Conservation (phyloP, 2,113 vertebrate species). For the Mirza zaza region DNA sequence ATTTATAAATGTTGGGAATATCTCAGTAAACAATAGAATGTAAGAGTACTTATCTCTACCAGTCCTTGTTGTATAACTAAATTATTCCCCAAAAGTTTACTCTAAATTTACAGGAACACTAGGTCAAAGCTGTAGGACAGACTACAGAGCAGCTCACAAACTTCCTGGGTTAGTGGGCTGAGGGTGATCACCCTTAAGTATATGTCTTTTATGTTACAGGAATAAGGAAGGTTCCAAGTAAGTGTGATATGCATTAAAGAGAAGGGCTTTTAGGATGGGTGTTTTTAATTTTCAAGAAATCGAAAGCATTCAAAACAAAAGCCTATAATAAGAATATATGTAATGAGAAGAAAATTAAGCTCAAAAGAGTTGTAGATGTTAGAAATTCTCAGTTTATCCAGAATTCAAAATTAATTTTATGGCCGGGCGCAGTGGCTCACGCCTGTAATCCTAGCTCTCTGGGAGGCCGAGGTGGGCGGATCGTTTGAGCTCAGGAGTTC, state of each 20-base stretch:
- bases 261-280: not conserved
- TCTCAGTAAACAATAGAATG: not conserved
- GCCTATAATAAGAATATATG: not conserved
- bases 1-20: not conserved
- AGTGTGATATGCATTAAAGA: not conserved
- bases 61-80: not conserved
- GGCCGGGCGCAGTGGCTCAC: too few species aligned
- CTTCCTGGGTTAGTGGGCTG: not conserved
- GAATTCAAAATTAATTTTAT: not conserved
- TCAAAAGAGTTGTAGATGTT: not conserved
- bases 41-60: not conserved
- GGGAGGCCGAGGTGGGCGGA: too few species aligned
- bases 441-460: too few species aligned
- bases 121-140: not conserved
- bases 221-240: not conserved
- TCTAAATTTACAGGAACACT: not conserved
- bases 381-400: not conserved
- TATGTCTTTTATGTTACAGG: not conserved
- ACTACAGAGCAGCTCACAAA: not conserved
- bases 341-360: not conserved
- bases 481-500: too few species aligned
- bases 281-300: not conserved
- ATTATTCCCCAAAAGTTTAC: not conserved
- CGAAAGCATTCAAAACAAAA: not conserved
- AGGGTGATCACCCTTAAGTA: rapidly evolving